Conservation (phyloP, 2,113 vertebrate species). For the Verasper variegatus region DNA sequence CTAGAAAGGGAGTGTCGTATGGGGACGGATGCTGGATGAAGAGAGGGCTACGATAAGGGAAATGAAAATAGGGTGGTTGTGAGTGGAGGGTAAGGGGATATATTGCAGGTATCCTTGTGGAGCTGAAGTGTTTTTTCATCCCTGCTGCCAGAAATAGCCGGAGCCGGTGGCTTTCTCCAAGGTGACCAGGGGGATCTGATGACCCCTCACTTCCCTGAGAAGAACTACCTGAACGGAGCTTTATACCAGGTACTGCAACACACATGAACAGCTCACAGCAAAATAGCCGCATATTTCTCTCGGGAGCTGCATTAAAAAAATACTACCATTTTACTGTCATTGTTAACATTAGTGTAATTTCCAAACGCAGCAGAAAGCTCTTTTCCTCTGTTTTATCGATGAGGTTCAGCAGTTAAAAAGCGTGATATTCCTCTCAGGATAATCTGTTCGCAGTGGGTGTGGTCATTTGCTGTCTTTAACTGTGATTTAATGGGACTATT, state of each 20-base stretch:
- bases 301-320: background rate
- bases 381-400: too few relatives aligned
- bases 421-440: too few relatives aligned
- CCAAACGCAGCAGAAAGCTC: too few relatives aligned
- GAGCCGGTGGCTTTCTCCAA: slow-evolving; percentile 80
- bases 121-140: slow-evolving; percentile 62
- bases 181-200: slow-evolving; percentile 79
- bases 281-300: background rate
- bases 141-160: slow-evolving; percentile 77
- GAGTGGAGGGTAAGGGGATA: slow-evolving; percentile 7
- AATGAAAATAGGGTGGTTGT: slow-evolving; percentile 23
- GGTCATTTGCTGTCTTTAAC: too few relatives aligned
- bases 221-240: slow-evolving; percentile 72
- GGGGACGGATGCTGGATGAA: slow-evolving; percentile 3
- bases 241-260: slow-evolving; percentile 78
- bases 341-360: too few relatives aligned
- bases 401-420: too few relatives aligned
- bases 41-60: background rate
- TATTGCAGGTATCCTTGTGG: slow-evolving; percentile 47
- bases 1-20: slow-evolving; percentile 62
- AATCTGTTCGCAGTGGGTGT: too few relatives aligned
- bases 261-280: background rate
- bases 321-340: too few relatives aligned
- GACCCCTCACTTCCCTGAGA: slow-evolving; percentile 75
- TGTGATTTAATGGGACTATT: background rate